These are phyloP conservation scores for Phytoseiulus persimilis DNA, from an alignment of 2,888 invertebrate genomes.

Conservation along the genomic window DNA sequence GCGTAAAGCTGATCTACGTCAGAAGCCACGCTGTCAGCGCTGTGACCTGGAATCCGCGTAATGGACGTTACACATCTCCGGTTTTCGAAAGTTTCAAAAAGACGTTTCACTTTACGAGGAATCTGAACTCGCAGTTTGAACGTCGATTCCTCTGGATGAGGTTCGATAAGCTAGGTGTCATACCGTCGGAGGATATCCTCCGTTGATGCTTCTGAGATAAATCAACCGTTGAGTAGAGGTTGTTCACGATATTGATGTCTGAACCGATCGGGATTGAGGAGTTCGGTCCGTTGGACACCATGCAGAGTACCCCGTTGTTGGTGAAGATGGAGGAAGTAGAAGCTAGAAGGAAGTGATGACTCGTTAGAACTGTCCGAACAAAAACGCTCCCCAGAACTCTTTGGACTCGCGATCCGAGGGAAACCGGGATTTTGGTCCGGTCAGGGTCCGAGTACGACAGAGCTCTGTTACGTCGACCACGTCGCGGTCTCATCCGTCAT, in stretches of 20 bases:
- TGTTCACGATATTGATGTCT: constrained; percentile 31
- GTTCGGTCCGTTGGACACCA: constrained; percentile 10
- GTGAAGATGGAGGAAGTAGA: constrained; percentile 25
- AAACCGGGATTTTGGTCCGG: neutral
- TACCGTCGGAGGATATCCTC: constrained; percentile 23
- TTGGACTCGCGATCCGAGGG: too few species aligned
- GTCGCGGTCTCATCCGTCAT: too few species aligned
- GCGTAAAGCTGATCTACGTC: constrained; percentile 45
- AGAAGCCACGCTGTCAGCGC: constrained; percentile 39
- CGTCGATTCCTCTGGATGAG: too few species aligned
- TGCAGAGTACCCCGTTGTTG: constrained; percentile 6
- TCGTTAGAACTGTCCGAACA: neutral
- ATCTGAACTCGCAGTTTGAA: neutral
- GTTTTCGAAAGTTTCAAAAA: neutral
- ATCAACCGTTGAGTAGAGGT: constrained; percentile 33
- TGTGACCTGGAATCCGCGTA: constrained; percentile 16
- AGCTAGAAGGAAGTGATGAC: neutral
- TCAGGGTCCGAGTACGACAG: neutral
- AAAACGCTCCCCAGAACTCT: too few species aligned
- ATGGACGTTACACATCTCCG: neutral
- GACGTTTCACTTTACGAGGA: too few species aligned
- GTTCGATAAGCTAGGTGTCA: too few species aligned
- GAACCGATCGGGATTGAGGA: neutral
- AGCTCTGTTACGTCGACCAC: too few species aligned
- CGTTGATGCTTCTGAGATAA: constrained; percentile 31